Evolutionary conservation across 1,140 invertebrate genomes (phyloP), one percentile per base, ranked within the genome.

Genomic region (Drosophila arawakana): DNA sequence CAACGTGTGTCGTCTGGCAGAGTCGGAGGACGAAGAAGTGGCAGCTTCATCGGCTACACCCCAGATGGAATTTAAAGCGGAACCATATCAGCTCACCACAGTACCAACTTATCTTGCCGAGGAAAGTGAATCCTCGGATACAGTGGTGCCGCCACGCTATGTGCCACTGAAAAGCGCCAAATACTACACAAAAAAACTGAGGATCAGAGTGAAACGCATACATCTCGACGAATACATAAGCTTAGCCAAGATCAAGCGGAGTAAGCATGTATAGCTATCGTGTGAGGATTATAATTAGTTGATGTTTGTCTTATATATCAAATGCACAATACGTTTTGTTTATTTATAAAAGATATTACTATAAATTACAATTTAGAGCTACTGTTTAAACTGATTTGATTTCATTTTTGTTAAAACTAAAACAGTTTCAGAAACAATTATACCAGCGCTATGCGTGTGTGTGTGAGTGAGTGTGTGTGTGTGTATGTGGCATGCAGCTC

Each of bases 331-430:
- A 89, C 70, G 75, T 89, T 30, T 30, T 30, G 3, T 30, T 88
- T 88, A 89, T 88, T 80, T 80, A 80, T 84, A 88, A 88, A 88
- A 88, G 80, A 83, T 72, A 88, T 89, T 90, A 84, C 77, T 88
- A 88, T 88, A 88, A 88, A 88, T 88, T 89, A 88, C 80, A 89
- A 84, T 80, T 89, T 88, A 88, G 54, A 68, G 50, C 84, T 88
- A 88, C 70, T 77, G 61, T 82, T 80, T 73, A 76, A 82, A 73
- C 73, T 76, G 65, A 82, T 72, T 75, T 73, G 49, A 57, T 78
- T 76, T 43, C 69, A 21, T 37, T 58, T 57, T 41, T 75, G 77
- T 73, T 76, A 76, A 78, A 78, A 30, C 25, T 30, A 55, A 86
- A 86, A 79, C 70, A 81, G 65, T 70, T 80, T 52, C 47, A 30